These are phyloP conservation scores for Epiblema foenella DNA, from an alignment of 2,888 invertebrate species.

Conservation along the genomic window DNA sequence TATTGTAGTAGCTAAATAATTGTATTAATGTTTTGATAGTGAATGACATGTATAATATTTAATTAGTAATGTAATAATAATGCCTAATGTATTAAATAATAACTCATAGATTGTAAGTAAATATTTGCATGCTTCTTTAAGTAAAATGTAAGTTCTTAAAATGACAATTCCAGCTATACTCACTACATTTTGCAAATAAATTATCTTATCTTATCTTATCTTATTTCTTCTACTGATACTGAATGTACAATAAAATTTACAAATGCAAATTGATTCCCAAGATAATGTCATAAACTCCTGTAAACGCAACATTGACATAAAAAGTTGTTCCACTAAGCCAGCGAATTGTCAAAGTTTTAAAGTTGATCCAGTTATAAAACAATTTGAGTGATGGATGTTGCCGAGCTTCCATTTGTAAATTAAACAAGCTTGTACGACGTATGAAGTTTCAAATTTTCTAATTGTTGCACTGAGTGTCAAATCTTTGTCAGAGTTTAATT, in stretches of 20 bases:
- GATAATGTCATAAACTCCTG: neutral
- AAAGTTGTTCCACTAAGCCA: neutral
- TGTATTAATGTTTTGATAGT: too few relatives aligned
- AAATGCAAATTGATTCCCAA: neutral
- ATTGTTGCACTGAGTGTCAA: constrained; percentile 17
- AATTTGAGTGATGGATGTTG: constrained; percentile 43
- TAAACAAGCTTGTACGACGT: constrained; percentile 6
- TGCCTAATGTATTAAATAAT: too few relatives aligned
- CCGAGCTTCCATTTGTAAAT: constrained; percentile 35
- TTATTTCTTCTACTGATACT: too few relatives aligned
- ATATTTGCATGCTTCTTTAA: too few relatives aligned
- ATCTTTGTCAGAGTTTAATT: constrained; percentile 2
- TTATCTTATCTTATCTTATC: too few relatives aligned
- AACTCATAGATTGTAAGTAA: too few relatives aligned
- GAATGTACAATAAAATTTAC: neutral
- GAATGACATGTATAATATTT: too few relatives aligned
- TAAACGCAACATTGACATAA: neutral
- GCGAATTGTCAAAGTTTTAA: constrained; percentile 28
- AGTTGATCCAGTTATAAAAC: constrained; percentile 34
- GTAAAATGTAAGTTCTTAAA: too few relatives aligned
- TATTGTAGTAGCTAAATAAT: too few relatives aligned
- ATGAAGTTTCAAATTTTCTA: constrained; percentile 16
- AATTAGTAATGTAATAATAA: too few relatives aligned
- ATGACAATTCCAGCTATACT: too few relatives aligned
- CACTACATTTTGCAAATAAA: too few relatives aligned